Percentiles rank a stretch among this genome's conserved stretches.
Conservation (phyloP, 2,113 vertebrate genomes). For the Percina caprodes region DNA sequence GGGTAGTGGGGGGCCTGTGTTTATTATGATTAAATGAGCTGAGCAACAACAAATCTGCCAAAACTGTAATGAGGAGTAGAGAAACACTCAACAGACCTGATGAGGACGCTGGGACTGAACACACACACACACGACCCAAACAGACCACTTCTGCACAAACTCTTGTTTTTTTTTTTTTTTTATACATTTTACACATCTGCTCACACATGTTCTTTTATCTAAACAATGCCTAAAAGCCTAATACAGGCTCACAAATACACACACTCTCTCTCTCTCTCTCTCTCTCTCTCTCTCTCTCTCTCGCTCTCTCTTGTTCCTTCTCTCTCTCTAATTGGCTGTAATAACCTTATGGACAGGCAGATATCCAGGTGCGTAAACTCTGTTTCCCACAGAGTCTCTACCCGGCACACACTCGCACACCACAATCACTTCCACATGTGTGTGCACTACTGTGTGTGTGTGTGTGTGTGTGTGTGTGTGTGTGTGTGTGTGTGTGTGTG, state of each 20-base stretch:
- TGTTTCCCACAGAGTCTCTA: constrained; percentile 67
- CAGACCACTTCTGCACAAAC: constrained; percentile 33
- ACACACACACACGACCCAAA: constrained; percentile 16
- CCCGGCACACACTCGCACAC: constrained; percentile 50
- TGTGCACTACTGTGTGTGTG: constrained; percentile 33
- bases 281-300: not conserved
- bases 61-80: constrained; percentile 44
- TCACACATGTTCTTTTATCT: constrained; percentile 46
- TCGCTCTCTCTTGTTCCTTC: constrained; percentile 22
- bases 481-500: constrained; percentile 70
- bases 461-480: constrained; percentile 19
- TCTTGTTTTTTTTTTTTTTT: constrained; percentile 38
- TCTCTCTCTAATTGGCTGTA: constrained; percentile 74
- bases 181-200: constrained; percentile 51
- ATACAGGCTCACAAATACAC: constrained; percentile 58
- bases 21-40: constrained; percentile 64
- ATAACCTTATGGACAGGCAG: constrained; percentile 77
- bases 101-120: constrained; percentile 35
- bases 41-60: constrained; percentile 59
- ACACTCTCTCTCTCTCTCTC: not conserved
- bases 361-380: constrained; percentile 79
- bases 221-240: constrained; percentile 53
- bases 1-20: constrained; percentile 37
- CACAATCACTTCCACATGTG: constrained; percentile 80
- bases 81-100: constrained; percentile 41